Conservation (phyloP, 1,140 invertebrate genomes). For the Hestina assimilis region DNA sequence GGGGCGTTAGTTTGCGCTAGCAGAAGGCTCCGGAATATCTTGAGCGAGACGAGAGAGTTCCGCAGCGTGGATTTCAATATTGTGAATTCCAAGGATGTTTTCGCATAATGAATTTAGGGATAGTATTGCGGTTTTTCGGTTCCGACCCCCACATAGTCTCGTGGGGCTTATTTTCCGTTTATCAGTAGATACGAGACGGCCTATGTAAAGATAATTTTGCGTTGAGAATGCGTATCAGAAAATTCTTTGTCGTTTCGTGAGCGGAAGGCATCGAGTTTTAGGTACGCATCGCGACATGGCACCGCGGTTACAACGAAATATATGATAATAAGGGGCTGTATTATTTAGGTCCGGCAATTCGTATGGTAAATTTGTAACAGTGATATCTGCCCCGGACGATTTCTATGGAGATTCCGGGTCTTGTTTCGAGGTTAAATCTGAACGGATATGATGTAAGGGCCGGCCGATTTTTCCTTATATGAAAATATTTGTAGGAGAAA, state of each 20-base stretch:
- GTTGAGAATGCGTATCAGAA: constrained; percentile 28
- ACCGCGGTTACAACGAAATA: constrained; percentile 48
- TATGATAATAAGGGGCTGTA: constrained; percentile 64
- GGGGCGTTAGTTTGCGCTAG: constrained; percentile 53
- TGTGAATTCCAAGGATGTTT: constrained; percentile 75
- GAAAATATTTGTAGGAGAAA: constrained; percentile 52
- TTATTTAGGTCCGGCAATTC: constrained; percentile 74
- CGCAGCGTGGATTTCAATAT: constrained; percentile 66
- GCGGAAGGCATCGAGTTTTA: constrained; percentile 32
- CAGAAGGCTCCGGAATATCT: constrained; percentile 47
- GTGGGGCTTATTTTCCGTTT: constrained; percentile 47
- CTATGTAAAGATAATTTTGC: constrained; percentile 55
- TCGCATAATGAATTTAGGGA: constrained; percentile 74
- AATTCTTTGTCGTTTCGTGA: constrained; percentile 41
- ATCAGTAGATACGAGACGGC: constrained; percentile 42
- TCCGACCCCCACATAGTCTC: constrained; percentile 42
- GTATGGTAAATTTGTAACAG: constrained; percentile 70
- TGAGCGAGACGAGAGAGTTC: constrained; percentile 17
- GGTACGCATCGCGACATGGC: constrained; percentile 54
- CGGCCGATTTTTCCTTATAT: constrained; percentile 43
- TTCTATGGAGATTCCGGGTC: constrained; percentile 74
- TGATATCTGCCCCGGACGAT: constrained; percentile 70
- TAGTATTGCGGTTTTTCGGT: constrained; percentile 72
- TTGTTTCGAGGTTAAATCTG: constrained; percentile 72
- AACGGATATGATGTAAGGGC: constrained; percentile 57